Evolutionary conservation across 2,797 vertebrate genomes (phyloP).

Genomic region (Heteromormyrus szaboi): DNA sequence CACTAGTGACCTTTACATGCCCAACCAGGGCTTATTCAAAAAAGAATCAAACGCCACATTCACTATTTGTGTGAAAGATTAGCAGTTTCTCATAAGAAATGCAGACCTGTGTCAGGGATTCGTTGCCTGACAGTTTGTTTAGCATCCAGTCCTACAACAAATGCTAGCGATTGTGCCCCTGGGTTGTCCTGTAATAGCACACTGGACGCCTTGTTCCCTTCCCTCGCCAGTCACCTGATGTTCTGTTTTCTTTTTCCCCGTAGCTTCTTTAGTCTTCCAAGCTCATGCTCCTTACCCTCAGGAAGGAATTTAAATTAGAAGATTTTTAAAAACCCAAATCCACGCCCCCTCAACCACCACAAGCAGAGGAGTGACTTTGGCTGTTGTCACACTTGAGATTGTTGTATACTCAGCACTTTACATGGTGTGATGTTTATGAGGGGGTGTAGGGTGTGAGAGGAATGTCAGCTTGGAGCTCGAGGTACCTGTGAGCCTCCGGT

Average conservation of each 20-base stretch:
- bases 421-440: neutral
- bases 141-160: neutral
- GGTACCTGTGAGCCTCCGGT: neutral
- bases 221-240: constrained; percentile 40
- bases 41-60: neutral
- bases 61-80: neutral
- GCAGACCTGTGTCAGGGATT: neutral
- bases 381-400: neutral
- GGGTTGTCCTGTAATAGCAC: neutral
- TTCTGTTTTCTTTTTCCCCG: constrained; percentile 50
- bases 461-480: neutral
- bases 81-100: neutral
- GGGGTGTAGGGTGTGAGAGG: neutral
- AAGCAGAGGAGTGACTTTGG: constrained; percentile 48
- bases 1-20: neutral
- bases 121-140: neutral
- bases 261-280: constrained; percentile 84
- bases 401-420: constrained; percentile 23
- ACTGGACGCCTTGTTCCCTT: neutral
- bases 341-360: constrained; percentile 31
- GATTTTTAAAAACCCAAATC: constrained; percentile 56
- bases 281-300: constrained; percentile 74
- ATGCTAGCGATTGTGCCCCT: neutral
- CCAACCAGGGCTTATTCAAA: neutral
- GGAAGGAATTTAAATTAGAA: constrained; percentile 83